Base-by-base conservation (phyloP, 1,140 invertebrate species). In the Papilio polytes region DNA sequence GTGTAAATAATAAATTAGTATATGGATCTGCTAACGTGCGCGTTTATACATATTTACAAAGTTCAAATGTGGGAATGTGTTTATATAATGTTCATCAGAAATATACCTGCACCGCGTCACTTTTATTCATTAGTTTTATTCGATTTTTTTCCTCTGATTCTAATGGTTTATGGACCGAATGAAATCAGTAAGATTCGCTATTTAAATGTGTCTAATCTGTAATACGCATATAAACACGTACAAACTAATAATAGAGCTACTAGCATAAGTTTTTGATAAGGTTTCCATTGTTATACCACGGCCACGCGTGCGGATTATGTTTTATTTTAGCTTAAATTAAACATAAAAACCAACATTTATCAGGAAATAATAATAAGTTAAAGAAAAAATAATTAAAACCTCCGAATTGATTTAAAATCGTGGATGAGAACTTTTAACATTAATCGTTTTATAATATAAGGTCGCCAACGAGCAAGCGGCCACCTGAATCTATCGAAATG, bases 211-310 rank as follows among this genome's bases (percentile, higher is more conserved):
- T 66, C 63, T 66, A 66, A 66, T 66, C 63, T 66, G 36, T 48
- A 74, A 48, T 74, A 74, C 6, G 73, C 44, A 46, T 74, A 12
- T 48, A 74, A 74, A 22, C 20, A 46, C 44, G 44, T 46, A 51
- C 20, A 31, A 74, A 26, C 41, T 74, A 74, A 73, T 74, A 74
- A 74, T 74, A 74, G 73, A n/a, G n/a, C n/a, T n/a, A n/a, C 20
- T 26, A 51, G 44, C 9, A 74, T 51, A 8, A 20, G 51, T n/a
- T 74, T 74, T 74, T 74, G 73, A 48, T 74, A 74, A 74, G 73
- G 73, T 74, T 74, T 74, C 73, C 73, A 74, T 74, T 74, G 73
- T 74, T 74, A 44, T n/a, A 15, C 6, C 41, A 73, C 72, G 72
- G 72, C 15, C 36, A 73, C 72, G 18, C 4, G 72, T 73, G 72